phyloP scores from a whole-genome alignment of 2,797 vertebrate genomes.

The Macrochelys suwanniensis region DNA sequence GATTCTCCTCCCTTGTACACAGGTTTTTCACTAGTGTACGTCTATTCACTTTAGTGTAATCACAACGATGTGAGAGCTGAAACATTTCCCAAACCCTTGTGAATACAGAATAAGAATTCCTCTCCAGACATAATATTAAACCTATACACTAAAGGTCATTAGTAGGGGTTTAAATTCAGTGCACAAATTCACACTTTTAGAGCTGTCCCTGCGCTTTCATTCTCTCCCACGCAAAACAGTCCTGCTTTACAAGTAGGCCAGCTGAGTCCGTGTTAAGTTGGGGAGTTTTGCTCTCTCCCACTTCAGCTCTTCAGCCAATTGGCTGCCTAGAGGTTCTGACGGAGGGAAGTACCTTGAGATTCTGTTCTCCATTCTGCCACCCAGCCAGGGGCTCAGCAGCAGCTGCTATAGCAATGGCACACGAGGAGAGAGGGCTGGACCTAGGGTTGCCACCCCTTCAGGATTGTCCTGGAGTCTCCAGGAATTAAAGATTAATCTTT shows the following conservation, averaged over 20 bases:
- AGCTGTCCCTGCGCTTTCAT: background rate
- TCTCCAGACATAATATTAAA: background rate
- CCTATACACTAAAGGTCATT: background rate
- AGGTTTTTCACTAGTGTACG: background rate
- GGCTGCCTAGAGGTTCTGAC: background rate
- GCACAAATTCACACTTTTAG: background rate
- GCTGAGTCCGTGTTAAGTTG: background rate
- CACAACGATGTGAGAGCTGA: background rate
- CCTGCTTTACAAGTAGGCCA: background rate
- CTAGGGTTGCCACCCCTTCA: too few species aligned
- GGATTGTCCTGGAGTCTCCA: too few species aligned
- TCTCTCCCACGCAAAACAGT: background rate
- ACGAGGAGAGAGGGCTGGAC: too few species aligned
- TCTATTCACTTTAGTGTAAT: accelerated
- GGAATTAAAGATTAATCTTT: too few species aligned
- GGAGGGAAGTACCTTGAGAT: background rate
- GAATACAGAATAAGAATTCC: background rate
- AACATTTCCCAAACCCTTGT: accelerated
- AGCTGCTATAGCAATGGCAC: accelerated
- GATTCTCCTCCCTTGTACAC: background rate
- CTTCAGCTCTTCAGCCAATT: background rate
- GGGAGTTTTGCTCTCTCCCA: background rate
- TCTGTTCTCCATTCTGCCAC: background rate
- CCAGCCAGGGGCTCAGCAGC: background rate
- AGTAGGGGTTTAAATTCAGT: background rate